phyloP scores from a whole-genome alignment of 2,797 vertebrate genomes.

The Gymnothorax javanicus region DNA sequence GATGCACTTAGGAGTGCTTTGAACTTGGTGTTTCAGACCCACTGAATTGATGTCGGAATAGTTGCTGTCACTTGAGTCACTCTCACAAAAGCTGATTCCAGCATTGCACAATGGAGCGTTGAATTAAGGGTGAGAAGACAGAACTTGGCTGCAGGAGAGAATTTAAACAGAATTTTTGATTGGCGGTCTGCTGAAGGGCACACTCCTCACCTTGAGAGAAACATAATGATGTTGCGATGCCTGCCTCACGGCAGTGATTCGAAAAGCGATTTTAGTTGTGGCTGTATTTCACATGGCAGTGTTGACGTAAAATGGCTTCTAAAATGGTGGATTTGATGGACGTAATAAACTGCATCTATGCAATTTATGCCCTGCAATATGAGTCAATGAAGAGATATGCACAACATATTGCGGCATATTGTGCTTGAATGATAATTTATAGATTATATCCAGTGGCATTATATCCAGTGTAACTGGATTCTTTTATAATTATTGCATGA shows the following conservation, averaged over 20 bases:
- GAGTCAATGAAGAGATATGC: background rate
- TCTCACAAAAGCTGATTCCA: background rate
- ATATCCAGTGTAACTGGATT: background rate
- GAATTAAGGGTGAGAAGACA: background rate
- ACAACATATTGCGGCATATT: background rate
- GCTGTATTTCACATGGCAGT: background rate
- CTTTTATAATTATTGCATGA: background rate
- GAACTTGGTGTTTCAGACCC: background rate
- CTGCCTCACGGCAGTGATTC: background rate
- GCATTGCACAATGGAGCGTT: background rate
- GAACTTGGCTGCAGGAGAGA: background rate
- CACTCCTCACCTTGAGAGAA: background rate
- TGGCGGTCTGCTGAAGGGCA: background rate
- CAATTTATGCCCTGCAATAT: background rate
- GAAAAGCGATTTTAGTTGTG: background rate
- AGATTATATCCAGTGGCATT: background rate
- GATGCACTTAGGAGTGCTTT: background rate
- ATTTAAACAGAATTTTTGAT: constrained; percentile 4
- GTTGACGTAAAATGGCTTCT: background rate
- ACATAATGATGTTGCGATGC: background rate
- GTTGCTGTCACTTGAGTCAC: background rate
- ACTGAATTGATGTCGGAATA: background rate
- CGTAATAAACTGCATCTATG: background rate
- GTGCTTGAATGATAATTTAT: too few species aligned
- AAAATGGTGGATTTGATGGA: background rate